Percentiles rank a stretch among this genome's conserved stretches.
phyloP scores from a whole-genome alignment of 2,113 vertebrate genomes.

The Pachycephala philippinensis region DNA sequence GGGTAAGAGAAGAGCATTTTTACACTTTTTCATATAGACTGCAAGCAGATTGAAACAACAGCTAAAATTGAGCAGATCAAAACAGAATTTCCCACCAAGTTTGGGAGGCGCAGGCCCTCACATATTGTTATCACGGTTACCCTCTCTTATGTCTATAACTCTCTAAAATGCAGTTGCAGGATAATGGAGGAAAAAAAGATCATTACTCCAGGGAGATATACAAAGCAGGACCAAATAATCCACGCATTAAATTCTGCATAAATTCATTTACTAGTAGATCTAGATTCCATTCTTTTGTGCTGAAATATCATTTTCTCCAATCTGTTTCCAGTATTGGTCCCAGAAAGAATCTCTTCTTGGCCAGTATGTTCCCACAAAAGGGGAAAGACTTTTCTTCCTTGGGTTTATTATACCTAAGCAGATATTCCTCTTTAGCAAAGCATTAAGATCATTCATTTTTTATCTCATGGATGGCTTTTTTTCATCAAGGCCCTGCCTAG shows the following conservation, averaged over 20 bases:
- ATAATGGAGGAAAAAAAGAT: not conserved
- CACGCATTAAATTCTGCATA: not conserved
- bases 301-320: not conserved
- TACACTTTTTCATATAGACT: not conserved
- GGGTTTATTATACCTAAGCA: not conserved
- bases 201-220: not conserved
- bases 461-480: not conserved
- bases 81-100: not conserved
- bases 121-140: not conserved
- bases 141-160: not conserved
- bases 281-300: not conserved
- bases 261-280: not conserved
- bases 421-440: not conserved
- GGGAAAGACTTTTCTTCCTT: not conserved
- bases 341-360: not conserved
- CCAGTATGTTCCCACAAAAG: not conserved
- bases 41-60: fast-evolving
- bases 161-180: not conserved
- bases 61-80: not conserved
- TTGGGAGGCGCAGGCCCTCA: not conserved
- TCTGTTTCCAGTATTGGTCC: not conserved
- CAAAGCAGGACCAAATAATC: not conserved
- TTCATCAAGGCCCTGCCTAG: not conserved
- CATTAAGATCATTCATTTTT: not conserved
- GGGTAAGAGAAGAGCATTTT: not conserved